Percentiles rank a stretch among this genome's conserved stretches.
These are phyloP conservation scores for Microcaecilia unicolor DNA, from an alignment of 2,797 vertebrate species.

Conservation along the genomic window DNA sequence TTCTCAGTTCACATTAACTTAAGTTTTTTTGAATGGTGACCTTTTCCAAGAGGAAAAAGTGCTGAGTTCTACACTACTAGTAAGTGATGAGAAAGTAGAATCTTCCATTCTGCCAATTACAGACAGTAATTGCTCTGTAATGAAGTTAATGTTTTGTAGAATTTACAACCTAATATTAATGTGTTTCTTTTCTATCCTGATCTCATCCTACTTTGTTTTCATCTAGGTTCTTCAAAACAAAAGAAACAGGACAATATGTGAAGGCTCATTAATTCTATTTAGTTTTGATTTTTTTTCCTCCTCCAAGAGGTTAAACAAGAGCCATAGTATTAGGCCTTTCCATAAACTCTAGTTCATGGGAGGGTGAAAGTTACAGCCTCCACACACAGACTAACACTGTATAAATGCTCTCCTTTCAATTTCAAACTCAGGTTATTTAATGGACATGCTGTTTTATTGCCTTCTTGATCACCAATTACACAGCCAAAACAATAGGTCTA, in stretches of 20 bases:
- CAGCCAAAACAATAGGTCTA: constrained; percentile 47
- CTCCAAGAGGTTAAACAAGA: constrained; percentile 56
- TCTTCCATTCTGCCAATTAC: constrained; percentile 53
- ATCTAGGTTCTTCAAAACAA: constrained; percentile 58
- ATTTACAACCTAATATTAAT: constrained; percentile 70
- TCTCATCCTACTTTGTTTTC: constrained; percentile 47
- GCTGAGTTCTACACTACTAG: constrained; percentile 44
- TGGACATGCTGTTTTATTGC: constrained; percentile 50
- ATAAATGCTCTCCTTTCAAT: constrained; percentile 43
- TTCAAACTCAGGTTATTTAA: constrained; percentile 29
- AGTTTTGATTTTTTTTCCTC: constrained; percentile 42
- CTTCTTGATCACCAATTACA: constrained; percentile 60
- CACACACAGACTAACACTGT: constrained; percentile 24
- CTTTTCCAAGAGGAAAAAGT: constrained; percentile 44
- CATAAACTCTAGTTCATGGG: constrained; percentile 59
- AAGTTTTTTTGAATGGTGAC: constrained; percentile 44
- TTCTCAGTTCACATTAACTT: constrained; percentile 32
- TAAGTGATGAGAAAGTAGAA: constrained; percentile 54
- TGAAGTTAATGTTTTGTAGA: constrained; percentile 76
- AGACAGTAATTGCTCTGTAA: constrained; percentile 66
- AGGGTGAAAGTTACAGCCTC: constrained; percentile 56
- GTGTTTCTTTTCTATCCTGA: constrained; percentile 42
- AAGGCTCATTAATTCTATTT: constrained; percentile 71
- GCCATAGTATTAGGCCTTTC: constrained; percentile 42
- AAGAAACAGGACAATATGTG: constrained; percentile 64